phyloP scores from a whole-genome alignment of 2,888 invertebrate species.

The Tethea ocularis region DNA sequence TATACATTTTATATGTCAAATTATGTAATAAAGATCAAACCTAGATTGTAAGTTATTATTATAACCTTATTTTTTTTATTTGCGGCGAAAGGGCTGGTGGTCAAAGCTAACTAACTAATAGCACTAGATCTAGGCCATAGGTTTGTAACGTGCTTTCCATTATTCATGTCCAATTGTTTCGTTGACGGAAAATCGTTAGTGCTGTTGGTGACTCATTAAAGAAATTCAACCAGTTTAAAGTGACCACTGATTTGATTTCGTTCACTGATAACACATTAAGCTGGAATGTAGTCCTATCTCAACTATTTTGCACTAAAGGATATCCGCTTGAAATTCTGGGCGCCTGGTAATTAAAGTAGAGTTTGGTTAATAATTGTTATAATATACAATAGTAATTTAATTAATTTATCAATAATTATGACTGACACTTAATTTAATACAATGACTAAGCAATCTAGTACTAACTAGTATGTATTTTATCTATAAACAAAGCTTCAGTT shows the following conservation, averaged over 20 bases:
- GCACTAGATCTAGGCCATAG: conserved; percentile 47
- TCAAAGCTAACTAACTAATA: conserved; percentile 6
- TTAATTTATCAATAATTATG: not conserved
- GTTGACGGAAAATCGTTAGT: conserved; percentile 76
- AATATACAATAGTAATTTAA: not conserved
- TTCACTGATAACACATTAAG: conserved; percentile 37
- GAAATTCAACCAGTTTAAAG: conserved; percentile 54
- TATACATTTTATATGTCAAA: too few species aligned
- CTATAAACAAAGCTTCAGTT: too few species aligned
- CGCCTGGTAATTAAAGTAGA: conserved; percentile 12
- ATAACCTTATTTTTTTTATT: conserved; percentile 3
- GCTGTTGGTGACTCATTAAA: conserved; percentile 73
- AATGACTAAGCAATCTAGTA: too few species aligned
- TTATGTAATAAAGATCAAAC: conserved; percentile 49
- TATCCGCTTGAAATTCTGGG: conserved; percentile 19
- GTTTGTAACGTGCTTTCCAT: conserved; percentile 59
- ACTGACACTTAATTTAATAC: too few species aligned
- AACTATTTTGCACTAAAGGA: conserved; percentile 29
- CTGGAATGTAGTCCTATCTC: conserved; percentile 35
- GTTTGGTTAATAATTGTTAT: not conserved
- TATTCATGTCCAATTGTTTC: conserved; percentile 74
- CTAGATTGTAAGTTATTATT: conserved; percentile 19
- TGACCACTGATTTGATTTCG: conserved; percentile 35
- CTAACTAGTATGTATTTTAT: too few species aligned
- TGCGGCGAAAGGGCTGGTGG: not conserved